Conservation (phyloP, 2,113 vertebrate species). For the Sula dactylatra region DNA sequence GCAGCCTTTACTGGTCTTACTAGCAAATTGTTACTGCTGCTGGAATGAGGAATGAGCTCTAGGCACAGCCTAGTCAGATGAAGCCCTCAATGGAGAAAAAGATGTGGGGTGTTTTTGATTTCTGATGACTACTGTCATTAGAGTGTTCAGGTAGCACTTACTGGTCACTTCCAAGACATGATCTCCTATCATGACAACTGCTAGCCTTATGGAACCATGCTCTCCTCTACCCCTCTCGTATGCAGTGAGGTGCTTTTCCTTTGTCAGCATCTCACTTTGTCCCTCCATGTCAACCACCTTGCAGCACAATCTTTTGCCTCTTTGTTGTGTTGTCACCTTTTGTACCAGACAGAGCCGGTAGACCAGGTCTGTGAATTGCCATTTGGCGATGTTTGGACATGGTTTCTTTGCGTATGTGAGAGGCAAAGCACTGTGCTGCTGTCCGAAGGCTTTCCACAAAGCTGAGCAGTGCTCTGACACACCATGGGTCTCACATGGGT, state of each 20-base stretch:
- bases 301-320: neutral
- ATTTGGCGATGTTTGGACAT: neutral
- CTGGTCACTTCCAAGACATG: neutral
- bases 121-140: neutral
- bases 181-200: neutral
- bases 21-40: neutral
- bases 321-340: neutral
- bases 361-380: neutral
- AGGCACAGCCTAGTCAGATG: neutral
- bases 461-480: neutral
- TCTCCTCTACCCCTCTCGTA: neutral
- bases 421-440: neutral
- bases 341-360: neutral
- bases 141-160: neutral
- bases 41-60: neutral
- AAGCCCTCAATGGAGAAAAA: neutral
- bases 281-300: neutral
- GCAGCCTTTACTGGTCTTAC: neutral
- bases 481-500: neutral
- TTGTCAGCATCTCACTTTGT: neutral
- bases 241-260: neutral
- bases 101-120: neutral
- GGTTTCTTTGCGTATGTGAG: neutral
- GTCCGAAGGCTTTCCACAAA: neutral
- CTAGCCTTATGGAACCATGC: neutral